Conservation (phyloP, 2,888 invertebrate genomes). For the Mesoligia furuncula region DNA sequence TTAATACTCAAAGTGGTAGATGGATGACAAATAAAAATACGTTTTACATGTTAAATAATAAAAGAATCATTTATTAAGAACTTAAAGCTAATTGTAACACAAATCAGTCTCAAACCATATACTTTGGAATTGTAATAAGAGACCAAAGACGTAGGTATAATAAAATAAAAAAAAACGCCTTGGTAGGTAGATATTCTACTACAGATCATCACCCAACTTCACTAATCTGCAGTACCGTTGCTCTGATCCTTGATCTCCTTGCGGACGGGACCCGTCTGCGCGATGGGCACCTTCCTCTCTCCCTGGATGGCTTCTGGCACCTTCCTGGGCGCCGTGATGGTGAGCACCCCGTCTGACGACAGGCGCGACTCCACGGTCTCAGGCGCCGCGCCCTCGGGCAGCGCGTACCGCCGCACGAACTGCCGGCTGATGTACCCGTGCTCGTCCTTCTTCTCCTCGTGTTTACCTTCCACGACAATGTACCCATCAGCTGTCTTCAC, state of each 20-base stretch:
- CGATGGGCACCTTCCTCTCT: slow-evolving; percentile 75
- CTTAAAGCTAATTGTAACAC: slow-evolving; percentile 47
- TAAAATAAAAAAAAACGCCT: neutral
- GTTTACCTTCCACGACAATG: slow-evolving; percentile 94
- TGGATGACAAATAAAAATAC: neutral
- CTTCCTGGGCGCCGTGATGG: slow-evolving; percentile 91
- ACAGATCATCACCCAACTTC: slow-evolving; percentile 34
- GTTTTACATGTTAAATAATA: slow-evolving; percentile 8
- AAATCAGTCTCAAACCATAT: slow-evolving; percentile 72
- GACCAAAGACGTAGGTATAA: neutral
- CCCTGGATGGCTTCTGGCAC: slow-evolving; percentile 71
- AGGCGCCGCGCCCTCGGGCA: slow-evolving; percentile 93
- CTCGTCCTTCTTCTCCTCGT: slow-evolving; percentile 93
- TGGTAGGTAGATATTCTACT: neutral
- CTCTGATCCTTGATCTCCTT: slow-evolving; percentile 75
- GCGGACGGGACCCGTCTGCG: slow-evolving; percentile 78
- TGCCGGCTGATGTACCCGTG: slow-evolving; percentile 93
- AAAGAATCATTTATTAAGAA: slow-evolving; percentile 33
- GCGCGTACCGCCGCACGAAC: slow-evolving; percentile 92
- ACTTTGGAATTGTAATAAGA: slow-evolving; percentile 55
- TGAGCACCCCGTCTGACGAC: slow-evolving; percentile 93
- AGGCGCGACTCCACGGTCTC: slow-evolving; percentile 92
- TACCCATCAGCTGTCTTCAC: slow-evolving; percentile 93
- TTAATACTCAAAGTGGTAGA: too few relatives aligned
- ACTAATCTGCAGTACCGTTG: slow-evolving; percentile 37